A percentile compares a stretch with the other conserved stretches of the same genome.
Conservation (phyloP, 2,113 vertebrate species). For the Callospermophilus lateralis region DNA sequence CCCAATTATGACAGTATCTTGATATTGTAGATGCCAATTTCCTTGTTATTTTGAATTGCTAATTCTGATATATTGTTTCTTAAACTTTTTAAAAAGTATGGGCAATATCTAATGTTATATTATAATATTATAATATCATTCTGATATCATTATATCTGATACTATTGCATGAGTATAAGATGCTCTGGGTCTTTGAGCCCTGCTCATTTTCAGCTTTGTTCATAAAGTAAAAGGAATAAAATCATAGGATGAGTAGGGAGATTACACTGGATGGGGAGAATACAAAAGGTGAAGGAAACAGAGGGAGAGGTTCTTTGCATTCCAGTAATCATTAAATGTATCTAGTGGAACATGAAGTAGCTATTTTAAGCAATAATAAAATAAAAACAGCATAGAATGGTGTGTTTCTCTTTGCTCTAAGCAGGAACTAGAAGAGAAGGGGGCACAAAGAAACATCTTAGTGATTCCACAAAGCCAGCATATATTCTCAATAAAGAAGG, state of each 20-base stretch:
- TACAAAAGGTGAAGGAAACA: slow-evolving; percentile 39
- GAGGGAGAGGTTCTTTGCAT: slow-evolving; percentile 16
- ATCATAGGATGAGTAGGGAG: neutral
- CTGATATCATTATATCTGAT: neutral
- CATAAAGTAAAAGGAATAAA: slow-evolving; percentile 12
- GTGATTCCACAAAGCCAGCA: slow-evolving; percentile 81
- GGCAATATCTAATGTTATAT: neutral
- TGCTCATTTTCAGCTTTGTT: slow-evolving; percentile 44
- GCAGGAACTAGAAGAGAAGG: slow-evolving; percentile 69
- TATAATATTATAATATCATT: too few species aligned
- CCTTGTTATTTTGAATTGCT: slow-evolving; percentile 19
- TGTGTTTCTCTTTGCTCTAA: slow-evolving; percentile 78
- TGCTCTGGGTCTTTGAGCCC: slow-evolving; percentile 24
- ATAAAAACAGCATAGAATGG: slow-evolving; percentile 76
- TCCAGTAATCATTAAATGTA: slow-evolving; percentile 60
- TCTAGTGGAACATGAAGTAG: slow-evolving; percentile 74
- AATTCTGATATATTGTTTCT: slow-evolving; percentile 21
- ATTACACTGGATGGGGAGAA: neutral
- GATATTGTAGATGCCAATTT: neutral
- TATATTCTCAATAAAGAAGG: slow-evolving; percentile 78
- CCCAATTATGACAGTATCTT: neutral
- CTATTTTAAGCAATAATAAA: slow-evolving; percentile 84
- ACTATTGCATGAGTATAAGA: neutral
- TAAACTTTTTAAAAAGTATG: neutral
- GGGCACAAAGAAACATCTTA: slow-evolving; percentile 51